phyloP scores from a whole-genome alignment of 2,888 invertebrate genomes.

The Drosophila hamatofila region DNA sequence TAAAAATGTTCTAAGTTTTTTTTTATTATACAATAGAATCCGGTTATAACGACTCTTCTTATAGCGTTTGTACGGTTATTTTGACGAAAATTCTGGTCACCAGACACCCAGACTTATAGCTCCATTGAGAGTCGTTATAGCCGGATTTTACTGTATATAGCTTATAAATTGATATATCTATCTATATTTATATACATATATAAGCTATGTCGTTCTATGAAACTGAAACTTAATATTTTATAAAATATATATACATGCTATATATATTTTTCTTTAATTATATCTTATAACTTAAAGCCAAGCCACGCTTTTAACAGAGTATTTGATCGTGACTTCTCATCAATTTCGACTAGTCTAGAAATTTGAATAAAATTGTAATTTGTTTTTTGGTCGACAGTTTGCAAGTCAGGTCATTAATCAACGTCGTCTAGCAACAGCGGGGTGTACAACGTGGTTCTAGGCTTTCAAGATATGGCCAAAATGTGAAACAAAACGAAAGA shows the following conservation, averaged over 20 bases:
- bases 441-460: conserved; percentile 50
- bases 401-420: conserved; percentile 71
- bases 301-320: conserved; percentile 6
- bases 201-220: too few relatives aligned
- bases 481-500: neutral
- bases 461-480: conserved; percentile 28
- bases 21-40: too few relatives aligned
- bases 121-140: too few relatives aligned
- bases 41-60: too few relatives aligned
- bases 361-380: conserved; percentile 77
- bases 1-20: too few relatives aligned
- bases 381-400: conserved; percentile 68
- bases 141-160: too few relatives aligned
- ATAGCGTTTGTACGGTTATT: too few relatives aligned
- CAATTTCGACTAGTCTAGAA: conserved; percentile 17
- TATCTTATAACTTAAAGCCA: neutral
- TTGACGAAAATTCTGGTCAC: too few relatives aligned
- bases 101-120: too few relatives aligned
- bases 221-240: too few relatives aligned
- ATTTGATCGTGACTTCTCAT: neutral
- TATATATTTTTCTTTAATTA: neutral
- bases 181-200: neutral
- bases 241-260: neutral
- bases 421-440: conserved; percentile 48
- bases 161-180: neutral